phyloP scores from a whole-genome alignment of 2,797 vertebrate genomes.

The Natrix natrix region DNA sequence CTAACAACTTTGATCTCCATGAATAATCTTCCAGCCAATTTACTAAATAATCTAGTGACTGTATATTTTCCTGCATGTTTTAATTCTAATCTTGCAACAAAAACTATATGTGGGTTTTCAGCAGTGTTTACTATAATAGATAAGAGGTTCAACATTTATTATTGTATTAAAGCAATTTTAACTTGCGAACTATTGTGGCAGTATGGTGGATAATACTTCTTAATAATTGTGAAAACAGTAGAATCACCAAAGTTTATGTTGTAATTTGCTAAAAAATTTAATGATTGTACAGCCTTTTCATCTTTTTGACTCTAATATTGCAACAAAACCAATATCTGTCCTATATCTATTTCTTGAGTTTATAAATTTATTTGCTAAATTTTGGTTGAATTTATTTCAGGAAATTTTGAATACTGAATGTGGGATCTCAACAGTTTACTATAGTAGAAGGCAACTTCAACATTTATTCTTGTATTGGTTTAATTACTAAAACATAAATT shows the following conservation, averaged over 20 bases:
- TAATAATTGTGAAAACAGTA: no score
- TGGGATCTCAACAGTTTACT: background rate
- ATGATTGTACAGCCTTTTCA: background rate
- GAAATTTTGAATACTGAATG: background rate
- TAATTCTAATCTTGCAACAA: background rate
- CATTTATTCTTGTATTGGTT: no score
- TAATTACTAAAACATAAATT: background rate
- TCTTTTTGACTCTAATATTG: background rate
- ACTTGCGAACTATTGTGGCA: no score
- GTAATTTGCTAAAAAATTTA: background rate
- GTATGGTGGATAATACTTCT: constrained; percentile 65
- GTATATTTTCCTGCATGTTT: background rate
- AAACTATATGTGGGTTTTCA: background rate
- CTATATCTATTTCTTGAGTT: background rate
- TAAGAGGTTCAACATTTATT: background rate
- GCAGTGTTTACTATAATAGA: background rate
- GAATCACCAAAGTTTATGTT: no score
- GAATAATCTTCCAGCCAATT: background rate
- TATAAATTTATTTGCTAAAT: background rate
- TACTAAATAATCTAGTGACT: background rate
- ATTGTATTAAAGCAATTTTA: background rate
- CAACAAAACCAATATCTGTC: background rate
- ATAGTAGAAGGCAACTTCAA: no score
- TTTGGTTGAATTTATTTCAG: background rate
- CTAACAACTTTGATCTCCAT: background rate